Base-by-base conservation (phyloP, 2,888 invertebrate species). In the Latrodectus hesperus region DNA sequence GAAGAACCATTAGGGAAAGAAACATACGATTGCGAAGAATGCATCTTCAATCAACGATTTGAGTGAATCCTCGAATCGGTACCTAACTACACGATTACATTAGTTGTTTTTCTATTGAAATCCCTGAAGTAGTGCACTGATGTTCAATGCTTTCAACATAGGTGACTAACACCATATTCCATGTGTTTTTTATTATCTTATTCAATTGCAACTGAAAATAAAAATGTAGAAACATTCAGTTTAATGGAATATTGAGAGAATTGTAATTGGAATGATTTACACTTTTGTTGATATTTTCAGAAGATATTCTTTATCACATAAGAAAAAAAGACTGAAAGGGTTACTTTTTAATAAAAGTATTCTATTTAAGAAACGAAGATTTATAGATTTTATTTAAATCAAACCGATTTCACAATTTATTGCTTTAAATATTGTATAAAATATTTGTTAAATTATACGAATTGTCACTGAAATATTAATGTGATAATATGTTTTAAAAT, bases 41-140 rank as follows among this genome's bases (percentile, higher is more conserved):
- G 38, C 55, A 55, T 82, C 75, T 74, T 75, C 82, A 75, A 82
- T 82, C 82, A 82, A 68, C 82, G 82, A 75, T 82, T 75, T 67
- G 51, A 26, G 11, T 12, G 73, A 81, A 38, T 60, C 60, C 60
- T n/a, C n/a, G 60, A 60, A 74, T 81, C 67, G 73, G 26, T 81
- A 49, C 52, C 65, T 22, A 38, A 74, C 67, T 68, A 49, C 17
- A n/a, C 65, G 67, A 12, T 64, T 81, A 74, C 74, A 74, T 67
- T 38, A 38, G 81, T 60, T 38, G 65, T 53, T 81, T 68, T 65
- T 74, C 74, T 52, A 52, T 16, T 67, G 71, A 71, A n/a, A 9
- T 68, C 67, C 12, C 22, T 6, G 6, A 17, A 68, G 26, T 16
- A 60, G 14, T 60, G 6, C 14, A 16, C 60, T 60, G 60, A 11